Percentiles rank a stretch among this genome's conserved stretches.
phyloP scores from a whole-genome alignment of 2,888 invertebrate species.

The Heliconius erato region DNA sequence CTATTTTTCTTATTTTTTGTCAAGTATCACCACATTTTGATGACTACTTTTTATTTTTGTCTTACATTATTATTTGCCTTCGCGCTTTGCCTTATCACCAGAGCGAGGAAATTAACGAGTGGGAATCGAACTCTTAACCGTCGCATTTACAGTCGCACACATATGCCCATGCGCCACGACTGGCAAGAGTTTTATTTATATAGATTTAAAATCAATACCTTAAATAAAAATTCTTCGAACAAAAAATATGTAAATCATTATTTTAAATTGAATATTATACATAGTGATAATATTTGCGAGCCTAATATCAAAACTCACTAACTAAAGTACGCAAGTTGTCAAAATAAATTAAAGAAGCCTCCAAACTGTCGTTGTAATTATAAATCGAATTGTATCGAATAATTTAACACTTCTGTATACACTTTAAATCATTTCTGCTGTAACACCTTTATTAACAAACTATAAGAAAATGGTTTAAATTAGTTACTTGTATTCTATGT shows the following conservation, averaged over 20 bases:
- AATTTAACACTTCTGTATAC: conserved; percentile 44
- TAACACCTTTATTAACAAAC: too few species aligned
- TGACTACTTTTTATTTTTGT: too few species aligned
- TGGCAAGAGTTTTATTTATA: background rate
- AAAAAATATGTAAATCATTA: background rate
- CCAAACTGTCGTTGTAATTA: conserved; percentile 45
- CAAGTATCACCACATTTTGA: too few species aligned
- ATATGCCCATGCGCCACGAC: background rate
- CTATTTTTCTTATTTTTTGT: too few species aligned
- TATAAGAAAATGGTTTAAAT: too few species aligned
- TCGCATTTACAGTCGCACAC: background rate
- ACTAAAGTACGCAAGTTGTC: background rate
- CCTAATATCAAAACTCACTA: background rate
- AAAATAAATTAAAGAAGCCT: conserved; percentile 51
- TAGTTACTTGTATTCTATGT: too few species aligned
- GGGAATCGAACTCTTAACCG: background rate
- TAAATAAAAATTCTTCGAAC: background rate
- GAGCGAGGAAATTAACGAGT: background rate
- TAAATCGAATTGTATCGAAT: conserved; percentile 39
- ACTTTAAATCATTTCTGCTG: conserved; percentile 14
- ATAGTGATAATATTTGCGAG: conserved; percentile 30
- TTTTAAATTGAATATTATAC: background rate
- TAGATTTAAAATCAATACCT: background rate
- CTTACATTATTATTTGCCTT: background rate
- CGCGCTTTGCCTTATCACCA: background rate